These are phyloP conservation scores for Polyommatus icarus DNA, from an alignment of 2,888 invertebrate species.

Conservation along the genomic window DNA sequence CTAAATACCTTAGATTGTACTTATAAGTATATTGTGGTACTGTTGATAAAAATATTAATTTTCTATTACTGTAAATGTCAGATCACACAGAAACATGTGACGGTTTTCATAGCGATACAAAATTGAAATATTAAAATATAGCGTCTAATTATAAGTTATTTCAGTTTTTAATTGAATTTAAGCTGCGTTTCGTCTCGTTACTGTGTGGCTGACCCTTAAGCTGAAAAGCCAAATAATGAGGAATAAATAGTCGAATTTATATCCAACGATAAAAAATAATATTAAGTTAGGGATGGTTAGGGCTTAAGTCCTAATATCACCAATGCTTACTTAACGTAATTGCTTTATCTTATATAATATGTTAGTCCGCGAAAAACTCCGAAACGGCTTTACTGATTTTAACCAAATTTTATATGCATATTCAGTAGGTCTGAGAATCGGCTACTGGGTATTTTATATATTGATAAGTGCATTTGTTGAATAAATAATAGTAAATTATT, in stretches of 20 bases:
- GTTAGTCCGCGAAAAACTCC: too few species aligned
- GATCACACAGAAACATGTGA: too few species aligned
- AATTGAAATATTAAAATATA: not conserved
- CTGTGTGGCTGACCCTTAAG: not conserved
- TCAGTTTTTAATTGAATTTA: not conserved
- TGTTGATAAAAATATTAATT: not conserved
- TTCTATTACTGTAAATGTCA: not conserved
- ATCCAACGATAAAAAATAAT: not conserved
- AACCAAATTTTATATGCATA: too few species aligned
- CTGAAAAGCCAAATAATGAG: conserved; percentile 1
- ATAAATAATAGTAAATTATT: too few species aligned
- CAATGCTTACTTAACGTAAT: not conserved
- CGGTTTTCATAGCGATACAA: not conserved
- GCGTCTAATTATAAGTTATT: not conserved
- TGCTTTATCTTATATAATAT: too few species aligned
- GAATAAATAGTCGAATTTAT: not conserved
- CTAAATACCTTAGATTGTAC: not conserved
- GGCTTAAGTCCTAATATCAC: not conserved
- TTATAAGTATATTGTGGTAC: not conserved
- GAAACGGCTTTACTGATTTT: too few species aligned
- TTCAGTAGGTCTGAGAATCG: too few species aligned
- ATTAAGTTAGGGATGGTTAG: not conserved
- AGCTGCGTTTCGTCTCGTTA: not conserved
- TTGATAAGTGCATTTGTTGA: too few species aligned
- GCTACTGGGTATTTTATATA: too few species aligned